Evolutionary conservation across 2,888 invertebrate genomes (phyloP).

Genomic region (Hydriomena furcata): DNA sequence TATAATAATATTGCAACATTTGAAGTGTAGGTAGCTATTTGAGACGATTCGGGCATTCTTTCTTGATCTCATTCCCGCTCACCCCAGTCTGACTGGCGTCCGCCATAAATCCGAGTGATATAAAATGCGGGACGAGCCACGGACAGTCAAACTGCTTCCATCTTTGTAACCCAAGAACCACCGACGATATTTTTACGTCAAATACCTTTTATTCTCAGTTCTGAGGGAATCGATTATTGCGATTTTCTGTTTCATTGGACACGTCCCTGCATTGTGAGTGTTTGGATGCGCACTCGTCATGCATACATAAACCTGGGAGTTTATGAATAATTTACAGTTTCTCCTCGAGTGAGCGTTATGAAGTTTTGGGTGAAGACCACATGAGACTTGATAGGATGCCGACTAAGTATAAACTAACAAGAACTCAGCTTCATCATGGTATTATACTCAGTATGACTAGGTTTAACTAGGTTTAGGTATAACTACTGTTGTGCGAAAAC

Average conservation of each 20-base stretch:
- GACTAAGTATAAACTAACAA: not conserved
- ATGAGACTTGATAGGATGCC: too few relatives aligned
- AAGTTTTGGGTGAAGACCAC: too few relatives aligned
- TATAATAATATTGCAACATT: not conserved
- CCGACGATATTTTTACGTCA: not conserved
- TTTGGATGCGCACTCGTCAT: too few relatives aligned
- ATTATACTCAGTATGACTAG: too few relatives aligned
- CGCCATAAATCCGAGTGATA: slow-evolving; percentile 49
- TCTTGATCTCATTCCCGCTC: slow-evolving; percentile 27
- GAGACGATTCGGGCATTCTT: slow-evolving; percentile 29
- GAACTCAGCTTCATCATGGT: not conserved
- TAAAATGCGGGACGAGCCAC: slow-evolving; percentile 48
- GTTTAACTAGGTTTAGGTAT: too few relatives aligned
- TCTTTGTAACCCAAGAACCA: slow-evolving; percentile 34
- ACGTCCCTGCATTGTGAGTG: too few relatives aligned
- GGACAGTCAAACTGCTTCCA: slow-evolving; percentile 44
- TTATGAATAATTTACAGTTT: too few relatives aligned
- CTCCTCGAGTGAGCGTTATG: too few relatives aligned
- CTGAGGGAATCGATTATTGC: too few relatives aligned
- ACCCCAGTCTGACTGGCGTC: slow-evolving; percentile 47
- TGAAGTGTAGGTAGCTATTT: slow-evolving; percentile 1
- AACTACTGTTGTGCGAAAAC: too few relatives aligned
- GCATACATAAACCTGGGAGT: too few relatives aligned
- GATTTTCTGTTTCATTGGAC: too few relatives aligned
- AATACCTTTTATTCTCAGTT: not conserved